Base-by-base conservation (phyloP, 2,113 vertebrate species). In the Anguilla japonica region DNA sequence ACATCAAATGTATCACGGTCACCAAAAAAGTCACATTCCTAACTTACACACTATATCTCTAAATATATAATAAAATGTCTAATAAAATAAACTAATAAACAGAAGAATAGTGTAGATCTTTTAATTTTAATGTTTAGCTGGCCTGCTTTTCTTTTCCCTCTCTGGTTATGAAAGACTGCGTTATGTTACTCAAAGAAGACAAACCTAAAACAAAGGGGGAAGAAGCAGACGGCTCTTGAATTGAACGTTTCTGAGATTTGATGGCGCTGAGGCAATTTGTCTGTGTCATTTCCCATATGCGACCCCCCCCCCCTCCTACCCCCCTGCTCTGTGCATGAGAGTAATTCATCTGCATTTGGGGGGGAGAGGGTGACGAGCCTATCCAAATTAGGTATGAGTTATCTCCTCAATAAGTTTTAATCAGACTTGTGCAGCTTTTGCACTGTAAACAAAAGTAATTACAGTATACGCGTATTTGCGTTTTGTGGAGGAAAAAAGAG, bases 391-490 rank as follows among this genome's bases (percentile, higher is more conserved):
- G 90, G 92, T 89, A 87, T 92, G 92, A 94, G 90, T 94, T 93
- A 94, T 95, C 93, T 95, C 88, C 91, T 89, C 91, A 92, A 92
- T 94, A 95, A 94, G 90, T 92, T 93, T 92, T 91, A 94, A 92
- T 94, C 94, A 94, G 92, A 94, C 91, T 92, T 91, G 90, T 90
- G 92, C 89, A 80, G 90, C 92, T 88, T 60, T 90, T 90, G 90
- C 91, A 93, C 91, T 94, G 92, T 95, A 95, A 95, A 95, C 94
- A 94, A 93, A 95, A 91, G 94, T 95, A 93, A 95, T 95, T 94
- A 93, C 93, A 92, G 94, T 91, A 93, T 91, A 92, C 92, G 90
- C 93, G 9, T 71, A 22, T 71, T 8, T n/a, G 22, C 7, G 22
- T n/a, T n/a, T 5, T 16, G 94, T 94, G 89, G 93, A 34, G 93